phyloP scores from a whole-genome alignment of 2,888 invertebrate species.

The Globia sparganii region DNA sequence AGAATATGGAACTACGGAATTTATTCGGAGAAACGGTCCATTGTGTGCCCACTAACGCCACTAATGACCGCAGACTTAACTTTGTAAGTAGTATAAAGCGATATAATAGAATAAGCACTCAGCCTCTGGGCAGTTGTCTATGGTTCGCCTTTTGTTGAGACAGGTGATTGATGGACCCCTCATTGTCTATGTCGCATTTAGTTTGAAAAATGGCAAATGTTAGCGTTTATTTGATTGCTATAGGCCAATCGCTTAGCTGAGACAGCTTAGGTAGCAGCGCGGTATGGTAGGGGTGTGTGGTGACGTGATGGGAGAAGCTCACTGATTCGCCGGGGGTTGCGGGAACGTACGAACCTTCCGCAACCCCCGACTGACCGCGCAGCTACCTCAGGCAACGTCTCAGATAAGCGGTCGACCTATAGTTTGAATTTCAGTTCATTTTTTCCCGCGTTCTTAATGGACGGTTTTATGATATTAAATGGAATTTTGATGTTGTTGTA shows the following conservation, averaged over 20 bases:
- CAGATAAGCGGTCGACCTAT: too few species aligned
- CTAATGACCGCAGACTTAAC: constrained; percentile 66
- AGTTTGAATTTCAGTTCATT: constrained; percentile 72
- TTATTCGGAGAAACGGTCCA: constrained; percentile 40
- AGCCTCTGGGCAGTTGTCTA: constrained; percentile 82
- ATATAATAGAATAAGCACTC: constrained; percentile 80
- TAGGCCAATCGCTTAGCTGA: too few species aligned
- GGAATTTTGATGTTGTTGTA: constrained; percentile 47
- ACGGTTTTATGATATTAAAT: constrained; percentile 41
- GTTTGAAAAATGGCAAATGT: constrained; percentile 86
- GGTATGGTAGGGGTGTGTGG: too few species aligned
- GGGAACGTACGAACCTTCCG: too few species aligned
- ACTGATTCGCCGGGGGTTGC: too few species aligned
- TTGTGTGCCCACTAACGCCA: constrained; percentile 47
- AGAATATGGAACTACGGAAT: constrained; percentile 56
- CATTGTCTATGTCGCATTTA: constrained; percentile 85
- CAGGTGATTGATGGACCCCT: constrained; percentile 84
- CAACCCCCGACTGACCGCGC: too few species aligned
- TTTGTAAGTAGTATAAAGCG: constrained; percentile 69
- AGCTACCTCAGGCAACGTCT: too few species aligned
- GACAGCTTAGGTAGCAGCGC: too few species aligned
- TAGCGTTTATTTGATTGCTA: constrained; percentile 82
- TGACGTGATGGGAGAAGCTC: too few species aligned
- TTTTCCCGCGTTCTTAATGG: constrained; percentile 69
- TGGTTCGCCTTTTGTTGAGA: constrained; percentile 82